These are phyloP conservation scores for Orientallactaga sibirica DNA, from an alignment of 2,797 vertebrate species.

Conservation along the genomic window DNA sequence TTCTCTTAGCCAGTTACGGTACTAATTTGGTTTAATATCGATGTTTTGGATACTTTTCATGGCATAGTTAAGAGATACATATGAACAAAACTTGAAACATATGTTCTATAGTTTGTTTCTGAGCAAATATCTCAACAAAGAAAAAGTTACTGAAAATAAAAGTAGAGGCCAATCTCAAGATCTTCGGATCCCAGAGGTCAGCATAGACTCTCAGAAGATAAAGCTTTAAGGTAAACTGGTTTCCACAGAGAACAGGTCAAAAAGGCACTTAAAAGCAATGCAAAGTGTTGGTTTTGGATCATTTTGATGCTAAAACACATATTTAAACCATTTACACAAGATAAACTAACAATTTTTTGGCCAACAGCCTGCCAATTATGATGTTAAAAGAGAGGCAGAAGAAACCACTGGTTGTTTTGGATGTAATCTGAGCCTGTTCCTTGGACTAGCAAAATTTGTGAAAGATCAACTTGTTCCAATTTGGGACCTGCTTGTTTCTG, in stretches of 20 bases:
- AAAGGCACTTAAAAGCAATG: constrained; percentile 79
- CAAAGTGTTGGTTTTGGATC: constrained; percentile 81
- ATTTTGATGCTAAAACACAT: constrained; percentile 80
- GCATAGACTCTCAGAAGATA: constrained; percentile 50
- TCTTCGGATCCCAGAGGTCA: constrained; percentile 56
- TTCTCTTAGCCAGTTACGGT: constrained; percentile 68
- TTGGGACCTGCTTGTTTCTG: constrained; percentile 68
- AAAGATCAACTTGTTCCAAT: constrained; percentile 69
- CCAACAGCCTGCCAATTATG: constrained; percentile 68
- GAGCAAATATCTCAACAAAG: constrained; percentile 68
- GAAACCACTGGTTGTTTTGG: constrained; percentile 69
- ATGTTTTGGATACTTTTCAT: constrained; percentile 80
- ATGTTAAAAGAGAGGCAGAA: constrained; percentile 76
- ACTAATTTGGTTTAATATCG: constrained; percentile 79
- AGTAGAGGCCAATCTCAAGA: constrained; percentile 51
- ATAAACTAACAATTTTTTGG: constrained; percentile 82
- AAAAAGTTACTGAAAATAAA: constrained; percentile 72
- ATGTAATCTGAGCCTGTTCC: constrained; percentile 77
- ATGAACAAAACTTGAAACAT: constrained; percentile 80
- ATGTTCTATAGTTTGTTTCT: constrained; percentile 64
- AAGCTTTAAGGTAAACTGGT: constrained; percentile 69
- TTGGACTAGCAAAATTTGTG: constrained; percentile 64
- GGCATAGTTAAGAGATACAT: constrained; percentile 67
- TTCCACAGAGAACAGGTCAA: constrained; percentile 75
- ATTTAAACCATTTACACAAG: constrained; percentile 82